Evolutionary conservation across 2,113 vertebrate genomes (phyloP).

Genomic region (Oxyruncus cristatus): DNA sequence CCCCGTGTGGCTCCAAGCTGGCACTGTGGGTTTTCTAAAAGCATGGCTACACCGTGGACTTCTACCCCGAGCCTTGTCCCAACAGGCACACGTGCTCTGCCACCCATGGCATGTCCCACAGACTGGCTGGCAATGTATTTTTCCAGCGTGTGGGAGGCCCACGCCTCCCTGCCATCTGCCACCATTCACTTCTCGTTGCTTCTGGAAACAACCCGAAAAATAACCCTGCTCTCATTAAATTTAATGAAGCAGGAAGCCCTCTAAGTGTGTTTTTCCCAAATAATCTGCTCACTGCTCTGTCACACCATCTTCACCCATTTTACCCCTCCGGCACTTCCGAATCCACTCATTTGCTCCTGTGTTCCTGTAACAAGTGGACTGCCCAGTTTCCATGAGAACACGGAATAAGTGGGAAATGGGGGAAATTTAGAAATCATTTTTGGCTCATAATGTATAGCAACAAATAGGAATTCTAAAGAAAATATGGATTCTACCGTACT

Average conservation of each 20-base stretch:
- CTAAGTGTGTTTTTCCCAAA: background rate
- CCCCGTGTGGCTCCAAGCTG: rapidly evolving
- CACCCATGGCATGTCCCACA: background rate
- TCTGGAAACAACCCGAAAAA: slow-evolving; percentile 6
- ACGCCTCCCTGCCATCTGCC: slow-evolving; percentile 16
- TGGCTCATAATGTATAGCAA: background rate
- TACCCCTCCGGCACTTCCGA: background rate
- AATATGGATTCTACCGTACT: background rate
- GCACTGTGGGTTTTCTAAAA: background rate
- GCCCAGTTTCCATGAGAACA: background rate
- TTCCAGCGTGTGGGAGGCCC: background rate
- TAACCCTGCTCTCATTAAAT: background rate
- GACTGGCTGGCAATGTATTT: background rate
- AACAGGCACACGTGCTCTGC: background rate
- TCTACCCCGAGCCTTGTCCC: background rate
- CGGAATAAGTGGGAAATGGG: background rate
- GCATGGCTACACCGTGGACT: background rate
- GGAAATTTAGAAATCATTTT: background rate
- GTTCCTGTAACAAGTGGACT: background rate
- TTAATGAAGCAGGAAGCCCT: background rate
- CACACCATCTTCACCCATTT: background rate
- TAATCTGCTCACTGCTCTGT: background rate
- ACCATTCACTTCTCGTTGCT: background rate
- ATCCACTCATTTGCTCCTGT: background rate
- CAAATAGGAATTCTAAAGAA: background rate